Evolutionary conservation across 2,797 vertebrate genomes (phyloP).

Genomic region (Psittacula echo): DNA sequence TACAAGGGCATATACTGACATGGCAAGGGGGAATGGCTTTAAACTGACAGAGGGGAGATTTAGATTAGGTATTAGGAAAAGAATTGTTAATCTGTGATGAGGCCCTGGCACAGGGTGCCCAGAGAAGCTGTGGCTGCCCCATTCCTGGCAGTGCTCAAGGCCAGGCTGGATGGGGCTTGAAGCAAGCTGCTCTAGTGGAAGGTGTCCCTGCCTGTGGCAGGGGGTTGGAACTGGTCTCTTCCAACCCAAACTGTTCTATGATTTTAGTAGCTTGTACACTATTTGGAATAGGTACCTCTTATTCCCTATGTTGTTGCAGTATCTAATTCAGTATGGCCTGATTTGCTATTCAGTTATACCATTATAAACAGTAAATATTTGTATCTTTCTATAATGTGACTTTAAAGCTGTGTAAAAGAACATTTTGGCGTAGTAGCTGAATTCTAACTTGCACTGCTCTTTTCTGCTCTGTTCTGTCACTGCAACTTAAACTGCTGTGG

Average conservation of each 20-base stretch:
- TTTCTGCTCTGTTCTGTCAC: background rate
- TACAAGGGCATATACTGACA: background rate
- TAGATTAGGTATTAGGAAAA: background rate
- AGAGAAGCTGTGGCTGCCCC: background rate
- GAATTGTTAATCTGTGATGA: background rate
- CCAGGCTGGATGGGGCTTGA: background rate
- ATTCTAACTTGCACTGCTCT: background rate
- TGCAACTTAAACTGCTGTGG: background rate
- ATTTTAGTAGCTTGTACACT: fast-evolving
- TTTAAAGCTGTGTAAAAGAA: background rate
- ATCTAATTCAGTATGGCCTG: background rate
- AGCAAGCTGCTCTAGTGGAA: background rate
- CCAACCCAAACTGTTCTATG: background rate
- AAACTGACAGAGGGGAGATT: background rate
- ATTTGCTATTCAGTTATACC: background rate
- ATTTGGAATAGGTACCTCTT: background rate
- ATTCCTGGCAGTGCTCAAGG: background rate
- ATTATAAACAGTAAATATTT: conserved; percentile 18
- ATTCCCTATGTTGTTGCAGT: background rate
- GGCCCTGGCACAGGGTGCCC: background rate
- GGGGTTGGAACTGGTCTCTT: background rate
- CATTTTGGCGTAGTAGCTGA: background rate
- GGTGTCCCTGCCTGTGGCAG: background rate
- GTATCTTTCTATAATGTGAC: fast-evolving
- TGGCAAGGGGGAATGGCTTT: background rate